phyloP scores from a whole-genome alignment of 1,140 invertebrate species.

The Drosophila watanabei region DNA sequence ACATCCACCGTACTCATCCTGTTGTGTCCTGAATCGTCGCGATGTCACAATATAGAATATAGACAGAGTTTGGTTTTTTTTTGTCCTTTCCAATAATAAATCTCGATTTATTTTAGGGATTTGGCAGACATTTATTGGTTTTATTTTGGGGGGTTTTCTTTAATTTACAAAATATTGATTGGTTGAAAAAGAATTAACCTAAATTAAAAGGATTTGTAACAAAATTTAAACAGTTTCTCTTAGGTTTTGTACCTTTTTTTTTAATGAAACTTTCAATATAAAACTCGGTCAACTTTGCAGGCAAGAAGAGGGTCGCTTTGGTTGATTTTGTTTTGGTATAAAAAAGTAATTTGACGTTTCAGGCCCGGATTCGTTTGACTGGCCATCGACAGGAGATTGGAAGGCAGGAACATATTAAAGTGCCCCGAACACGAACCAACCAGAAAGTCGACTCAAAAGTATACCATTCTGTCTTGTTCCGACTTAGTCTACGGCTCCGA shows the following conservation, averaged over 20 bases:
- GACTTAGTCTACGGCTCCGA: neutral
- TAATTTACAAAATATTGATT: neutral
- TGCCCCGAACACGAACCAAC: conserved; percentile 15
- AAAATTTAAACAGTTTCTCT: neutral
- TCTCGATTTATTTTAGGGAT: conserved; percentile 2
- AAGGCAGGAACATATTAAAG: conserved; percentile 41
- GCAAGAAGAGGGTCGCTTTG: conserved; percentile 18
- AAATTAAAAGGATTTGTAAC: neutral
- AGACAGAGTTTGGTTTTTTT: too few species aligned
- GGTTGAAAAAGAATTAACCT: neutral
- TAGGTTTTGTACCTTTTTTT: neutral
- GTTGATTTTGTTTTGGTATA: neutral
- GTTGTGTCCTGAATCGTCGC: neutral
- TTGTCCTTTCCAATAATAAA: neutral
- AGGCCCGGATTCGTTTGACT: conserved; percentile 42
- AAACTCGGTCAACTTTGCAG: conserved; percentile 12
- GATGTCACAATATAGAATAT: conserved; percentile 6
- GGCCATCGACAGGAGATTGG: conserved; percentile 22
- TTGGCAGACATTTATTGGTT: neutral
- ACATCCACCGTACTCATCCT: conserved; percentile 17
- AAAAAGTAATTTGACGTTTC: conserved; percentile 43
- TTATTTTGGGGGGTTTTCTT: neutral
- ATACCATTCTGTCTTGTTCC: conserved; percentile 8
- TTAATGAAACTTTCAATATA: neutral
- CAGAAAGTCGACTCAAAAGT: conserved; percentile 42